Percentiles rank a stretch among this genome's conserved stretches.
Evolutionary conservation across 2,797 vertebrate genomes (phyloP).

Genomic region (Poecilia wingei): DNA sequence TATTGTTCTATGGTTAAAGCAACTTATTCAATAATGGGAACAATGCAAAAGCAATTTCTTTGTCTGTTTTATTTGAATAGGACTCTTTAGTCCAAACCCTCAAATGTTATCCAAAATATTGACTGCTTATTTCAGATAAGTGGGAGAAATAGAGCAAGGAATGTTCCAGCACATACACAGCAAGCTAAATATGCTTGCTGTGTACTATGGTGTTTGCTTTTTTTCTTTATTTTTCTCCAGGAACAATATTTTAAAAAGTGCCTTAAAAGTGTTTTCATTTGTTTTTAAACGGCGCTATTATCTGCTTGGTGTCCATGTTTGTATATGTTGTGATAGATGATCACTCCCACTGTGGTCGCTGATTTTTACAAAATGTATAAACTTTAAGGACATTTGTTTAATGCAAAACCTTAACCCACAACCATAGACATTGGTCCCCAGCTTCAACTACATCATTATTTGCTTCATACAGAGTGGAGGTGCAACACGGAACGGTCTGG

Average conservation of each 20-base stretch:
- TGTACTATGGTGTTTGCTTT: not conserved
- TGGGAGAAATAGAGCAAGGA: not conserved
- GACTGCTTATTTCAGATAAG: not conserved
- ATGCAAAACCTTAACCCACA: not conserved
- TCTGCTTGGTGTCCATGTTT: not conserved
- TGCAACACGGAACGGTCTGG: not conserved
- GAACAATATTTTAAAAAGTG: not conserved
- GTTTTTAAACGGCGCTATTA: not conserved
- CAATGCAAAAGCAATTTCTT: constrained; percentile 20
- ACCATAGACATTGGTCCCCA: not conserved
- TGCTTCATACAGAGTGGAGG: not conserved
- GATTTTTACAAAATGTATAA: not conserved
- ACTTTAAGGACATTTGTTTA: not conserved
- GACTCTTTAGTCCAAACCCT: constrained; percentile 9
- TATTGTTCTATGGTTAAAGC: constrained; percentile 50
- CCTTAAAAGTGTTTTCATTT: not conserved
- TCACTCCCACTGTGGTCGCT: not conserved
- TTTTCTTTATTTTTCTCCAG: not conserved
- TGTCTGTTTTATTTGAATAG: constrained; percentile 12
- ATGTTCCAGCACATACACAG: not conserved
- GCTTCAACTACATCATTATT: not conserved
- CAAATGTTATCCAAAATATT: constrained; percentile 16
- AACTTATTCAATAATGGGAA: constrained; percentile 30
- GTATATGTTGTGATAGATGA: not conserved
- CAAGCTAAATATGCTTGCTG: not conserved